Evolutionary conservation across 2,797 vertebrate species (phyloP), one percentile per base, ranked within the genome.

Genomic region (Typhlichthys eigenmanni): DNA sequence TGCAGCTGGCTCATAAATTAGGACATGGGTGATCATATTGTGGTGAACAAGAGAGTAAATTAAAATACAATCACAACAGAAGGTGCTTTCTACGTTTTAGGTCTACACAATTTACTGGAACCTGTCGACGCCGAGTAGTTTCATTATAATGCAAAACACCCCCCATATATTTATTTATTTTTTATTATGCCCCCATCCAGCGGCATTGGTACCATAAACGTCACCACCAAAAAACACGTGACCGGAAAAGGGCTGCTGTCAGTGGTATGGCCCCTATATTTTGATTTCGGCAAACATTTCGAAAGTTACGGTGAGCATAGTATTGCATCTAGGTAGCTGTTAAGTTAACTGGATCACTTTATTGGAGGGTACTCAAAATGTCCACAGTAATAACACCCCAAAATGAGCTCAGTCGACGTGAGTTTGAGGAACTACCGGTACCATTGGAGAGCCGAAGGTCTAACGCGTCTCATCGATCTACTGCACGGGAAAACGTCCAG

Each of bases 301-400:
- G 4, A 58, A 77, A 79, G 73, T 84, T 76, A 2, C 4, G 3
- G 24, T 24, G 14, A 45, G 53, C 7, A 17, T 62, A 52, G 47
- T 1, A 5, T 38, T n/a, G 11, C 59, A 16, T 19, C 49, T 7
- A 51, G 16, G 13, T 47, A 9, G 43, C 17, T 47, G 11, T 7
- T 47, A n/a, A 13, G 10, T 11, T n/a, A 17, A 56, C 12, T 45
- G 9, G 5, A 43, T 56, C 9, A 12, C 38, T 64, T 19, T 49
- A 17, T 32, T 13, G 8, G 13, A n/a, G 16, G 59, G 32, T 9
- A 29, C 16, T 51, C 13, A 76, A 75, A 34, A 92, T 93, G 90
- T 87, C 89, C 0, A 55, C 80, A 13, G 64, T 32, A 12, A 38
- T 55, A 16, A 69, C 66, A 5, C 65, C 60, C 2, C 58, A 65